phyloP scores from a whole-genome alignment of 2,113 vertebrate genomes.

The Pomatorhinus ruficollis region DNA sequence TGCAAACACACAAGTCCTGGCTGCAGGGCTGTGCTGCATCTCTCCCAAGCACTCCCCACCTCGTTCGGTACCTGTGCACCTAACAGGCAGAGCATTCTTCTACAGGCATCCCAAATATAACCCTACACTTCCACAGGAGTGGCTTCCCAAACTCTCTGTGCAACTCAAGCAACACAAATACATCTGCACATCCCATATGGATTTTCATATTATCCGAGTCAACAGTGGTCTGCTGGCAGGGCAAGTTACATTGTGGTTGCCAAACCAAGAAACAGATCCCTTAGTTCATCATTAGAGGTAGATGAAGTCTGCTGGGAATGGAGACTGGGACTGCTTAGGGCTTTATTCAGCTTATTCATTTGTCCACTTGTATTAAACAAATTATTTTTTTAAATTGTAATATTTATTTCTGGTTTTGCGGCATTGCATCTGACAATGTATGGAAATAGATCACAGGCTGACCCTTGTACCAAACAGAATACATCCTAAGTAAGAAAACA shows the following conservation, averaged over 20 bases:
- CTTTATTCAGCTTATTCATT: not conserved
- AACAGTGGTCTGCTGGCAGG: not conserved
- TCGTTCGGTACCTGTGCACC: rapidly evolving
- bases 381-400: not conserved
- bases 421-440: not conserved
- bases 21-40: not conserved
- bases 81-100: not conserved
- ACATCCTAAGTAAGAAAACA: not conserved
- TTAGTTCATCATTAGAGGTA: not conserved
- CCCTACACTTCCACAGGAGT: not conserved
- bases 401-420: not conserved
- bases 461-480: not conserved
- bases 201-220: not conserved
- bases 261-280: not conserved
- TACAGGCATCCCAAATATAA: not conserved
- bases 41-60: not conserved
- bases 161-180: not conserved
- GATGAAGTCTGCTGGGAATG: not conserved
- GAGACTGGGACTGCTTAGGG: not conserved
- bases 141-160: not conserved
- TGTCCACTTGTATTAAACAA: not conserved
- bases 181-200: not conserved
- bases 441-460: not conserved
- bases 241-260: not conserved
- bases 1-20: not conserved